Conservation (phyloP, 2,888 invertebrate genomes). For the Raillietiella orientalis region DNA sequence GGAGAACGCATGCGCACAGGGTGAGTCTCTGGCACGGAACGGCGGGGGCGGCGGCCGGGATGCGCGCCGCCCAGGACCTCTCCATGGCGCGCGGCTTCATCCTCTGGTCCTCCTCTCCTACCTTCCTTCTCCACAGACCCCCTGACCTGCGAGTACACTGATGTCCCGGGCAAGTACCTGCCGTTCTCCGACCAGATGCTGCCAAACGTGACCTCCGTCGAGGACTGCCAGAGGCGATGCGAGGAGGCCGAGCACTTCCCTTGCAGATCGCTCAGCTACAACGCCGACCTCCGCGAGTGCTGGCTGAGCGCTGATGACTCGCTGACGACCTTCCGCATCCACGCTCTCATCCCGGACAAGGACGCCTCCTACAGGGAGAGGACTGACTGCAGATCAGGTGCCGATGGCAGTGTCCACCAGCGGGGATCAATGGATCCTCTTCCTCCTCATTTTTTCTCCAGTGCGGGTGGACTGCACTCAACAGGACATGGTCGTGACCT, state of each 20-base stretch:
- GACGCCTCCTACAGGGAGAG: conserved; percentile 38
- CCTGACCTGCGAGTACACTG: conserved; percentile 14
- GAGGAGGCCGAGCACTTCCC: conserved; percentile 14
- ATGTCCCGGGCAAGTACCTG: conserved; percentile 13
- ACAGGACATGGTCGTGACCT: conserved; percentile 26
- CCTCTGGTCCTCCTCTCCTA: too few relatives aligned
- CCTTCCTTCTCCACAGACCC: conserved; percentile 13
- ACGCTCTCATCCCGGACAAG: conserved; percentile 22
- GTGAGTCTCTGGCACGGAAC: conserved; percentile 12
- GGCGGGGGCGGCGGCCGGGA: too few relatives aligned
- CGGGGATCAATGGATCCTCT: too few relatives aligned
- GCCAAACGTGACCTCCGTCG: conserved; percentile 11
- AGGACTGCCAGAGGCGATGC: conserved; percentile 14
- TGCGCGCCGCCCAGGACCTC: too few relatives aligned
- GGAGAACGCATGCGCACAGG: conserved; percentile 19
- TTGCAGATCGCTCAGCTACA: conserved; percentile 11
- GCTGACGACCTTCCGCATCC: conserved; percentile 18
- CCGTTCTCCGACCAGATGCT: conserved; percentile 14
- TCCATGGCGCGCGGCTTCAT: too few relatives aligned
- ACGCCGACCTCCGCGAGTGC: conserved; percentile 17
- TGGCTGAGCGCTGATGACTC: conserved; percentile 49
- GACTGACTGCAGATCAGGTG: conserved; percentile 49
- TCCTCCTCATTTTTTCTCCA: conserved; percentile 12
- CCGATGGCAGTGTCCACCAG: too few relatives aligned
- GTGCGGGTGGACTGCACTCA: conserved; percentile 46